Evolutionary conservation across 2,888 invertebrate species (phyloP).

Genomic region (Myopa testacea): DNA sequence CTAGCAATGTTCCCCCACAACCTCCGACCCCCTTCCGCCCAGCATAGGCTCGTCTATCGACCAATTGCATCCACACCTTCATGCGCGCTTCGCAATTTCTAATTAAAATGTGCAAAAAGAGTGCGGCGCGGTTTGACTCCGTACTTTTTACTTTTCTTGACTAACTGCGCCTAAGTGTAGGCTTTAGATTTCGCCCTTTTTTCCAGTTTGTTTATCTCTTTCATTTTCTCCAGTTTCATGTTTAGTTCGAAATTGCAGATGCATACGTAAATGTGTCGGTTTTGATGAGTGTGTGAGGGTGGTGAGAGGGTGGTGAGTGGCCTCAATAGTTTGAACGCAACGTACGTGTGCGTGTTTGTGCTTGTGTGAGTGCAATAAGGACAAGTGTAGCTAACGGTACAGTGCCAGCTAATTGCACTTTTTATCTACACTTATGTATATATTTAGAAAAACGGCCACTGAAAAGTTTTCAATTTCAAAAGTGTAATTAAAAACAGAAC

Average conservation of each 20-base stretch:
- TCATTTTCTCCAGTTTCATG: slow-evolving; percentile 14
- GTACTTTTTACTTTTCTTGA: slow-evolving; percentile 6
- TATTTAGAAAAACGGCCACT: too few species aligned
- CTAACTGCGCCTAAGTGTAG: slow-evolving; percentile 39
- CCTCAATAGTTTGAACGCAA: not conserved
- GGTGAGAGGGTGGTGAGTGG: not conserved
- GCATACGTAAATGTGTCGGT: not conserved
- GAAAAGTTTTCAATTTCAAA: not conserved
- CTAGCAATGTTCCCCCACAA: not conserved
- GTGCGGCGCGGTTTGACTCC: slow-evolving; percentile 26
- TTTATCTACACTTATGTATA: too few species aligned
- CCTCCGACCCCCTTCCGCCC: not conserved
- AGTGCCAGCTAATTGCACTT: too few species aligned
- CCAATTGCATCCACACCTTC: slow-evolving; percentile 32
- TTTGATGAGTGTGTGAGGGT: not conserved
- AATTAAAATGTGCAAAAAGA: slow-evolving; percentile 35
- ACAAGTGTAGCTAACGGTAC: too few species aligned
- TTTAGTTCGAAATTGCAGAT: slow-evolving; percentile 12
- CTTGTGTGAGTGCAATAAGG: too few species aligned
- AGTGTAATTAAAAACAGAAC: not conserved
- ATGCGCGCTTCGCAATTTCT: slow-evolving; percentile 35
- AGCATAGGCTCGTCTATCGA: not conserved
- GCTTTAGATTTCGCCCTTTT: slow-evolving; percentile 30
- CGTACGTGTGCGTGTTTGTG: too few species aligned
- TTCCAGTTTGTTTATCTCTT: not conserved